Conservation (phyloP, 2,797 vertebrate species). For the Bovichtus variegatus region DNA sequence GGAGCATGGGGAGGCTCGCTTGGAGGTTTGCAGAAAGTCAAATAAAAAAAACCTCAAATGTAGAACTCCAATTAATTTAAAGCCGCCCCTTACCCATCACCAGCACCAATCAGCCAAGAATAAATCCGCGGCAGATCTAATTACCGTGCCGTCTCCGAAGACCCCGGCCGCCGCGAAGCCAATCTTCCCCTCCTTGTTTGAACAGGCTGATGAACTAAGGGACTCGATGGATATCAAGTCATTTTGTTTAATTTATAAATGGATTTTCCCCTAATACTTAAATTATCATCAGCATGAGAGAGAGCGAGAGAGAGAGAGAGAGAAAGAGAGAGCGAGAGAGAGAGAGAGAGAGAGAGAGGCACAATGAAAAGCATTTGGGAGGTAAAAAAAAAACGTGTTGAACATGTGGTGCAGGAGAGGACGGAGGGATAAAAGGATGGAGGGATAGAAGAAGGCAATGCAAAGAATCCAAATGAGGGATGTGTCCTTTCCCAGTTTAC, state of each 20-base stretch:
- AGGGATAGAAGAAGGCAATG: slow-evolving; percentile 11
- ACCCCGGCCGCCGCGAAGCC: slow-evolving; percentile 91
- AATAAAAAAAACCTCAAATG: slow-evolving; percentile 89
- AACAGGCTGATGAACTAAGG: slow-evolving; percentile 99
- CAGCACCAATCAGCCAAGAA: slow-evolving; percentile 95
- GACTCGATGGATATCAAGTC: slow-evolving; percentile 99
- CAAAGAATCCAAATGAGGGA: slow-evolving; percentile 36
- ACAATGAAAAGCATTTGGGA: slow-evolving; percentile 36
- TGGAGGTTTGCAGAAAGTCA: slow-evolving; percentile 66
- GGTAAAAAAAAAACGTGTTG: slow-evolving; percentile 50
- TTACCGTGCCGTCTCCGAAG: slow-evolving; percentile 97
- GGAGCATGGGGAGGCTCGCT: slow-evolving; percentile 61
- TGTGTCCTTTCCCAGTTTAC: slow-evolving; percentile 35
- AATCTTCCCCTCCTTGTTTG: slow-evolving; percentile 91
- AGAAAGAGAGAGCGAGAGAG: slow-evolving; percentile 1
- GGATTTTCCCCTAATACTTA: slow-evolving; percentile 99
- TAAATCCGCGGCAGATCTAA: slow-evolving; percentile 99
- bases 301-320: slow-evolving; percentile 23
- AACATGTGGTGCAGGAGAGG: slow-evolving; percentile 45
- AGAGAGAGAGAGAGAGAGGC: neutral
- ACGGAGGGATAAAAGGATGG: slow-evolving; percentile 36
- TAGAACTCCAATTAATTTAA: slow-evolving; percentile 99
- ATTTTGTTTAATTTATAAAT: slow-evolving; percentile 99
- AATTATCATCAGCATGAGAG: slow-evolving; percentile 95
- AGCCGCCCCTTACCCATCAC: slow-evolving; percentile 77